Evolutionary conservation across 2,797 vertebrate species (phyloP), one percentile per base, ranked within the genome.

Genomic region (Myotis pilosus): DNA sequence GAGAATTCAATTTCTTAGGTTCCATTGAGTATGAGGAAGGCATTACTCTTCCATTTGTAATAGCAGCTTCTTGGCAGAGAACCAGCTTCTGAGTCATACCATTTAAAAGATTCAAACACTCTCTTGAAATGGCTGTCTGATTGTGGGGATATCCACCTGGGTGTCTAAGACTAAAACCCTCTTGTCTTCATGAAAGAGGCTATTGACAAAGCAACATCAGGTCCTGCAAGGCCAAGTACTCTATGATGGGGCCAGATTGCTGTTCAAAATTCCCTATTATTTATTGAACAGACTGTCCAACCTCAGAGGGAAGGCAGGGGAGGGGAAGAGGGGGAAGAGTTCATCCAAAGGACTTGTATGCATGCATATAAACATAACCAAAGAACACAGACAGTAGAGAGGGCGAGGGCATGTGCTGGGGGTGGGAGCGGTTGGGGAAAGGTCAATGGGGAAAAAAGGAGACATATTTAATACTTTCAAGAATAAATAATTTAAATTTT

Each of bases 131-230:
- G 8, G 99, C 99, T 53, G 98, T 98, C 99, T 99, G 99, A 96
- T 99, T 99, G 95, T 99, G 99, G 8, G 99, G 99, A 97, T 99
- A 99, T 38, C 99, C 99, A 99, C 99, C 99, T 98, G 99, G 99
- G 97, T 99, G 99, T 98, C 99, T 99, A 69, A 99, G 99, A 97
- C 99, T 99, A 95, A 99, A 99, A 93, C 99, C 99, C 97, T 99
- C 99, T 91, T 98, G 98, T 90, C 99, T 99, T 53, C 99, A 98
- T 95, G 98, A 98, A 57, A 99, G 98, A 74, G 99, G 99, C 97
- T 99, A 99, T 44, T 99, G 99, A 92, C 99, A 99, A 96, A 99
- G 98, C 76, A 99, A 98, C 97, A 99, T 99, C 98, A 99, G 97
- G 95, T 99, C 99, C 95, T 99, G 99, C 93, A 99, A 98, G 76